phyloP scores from a whole-genome alignment of 2,888 invertebrate species.

The Eumerus sabulonum region DNA sequence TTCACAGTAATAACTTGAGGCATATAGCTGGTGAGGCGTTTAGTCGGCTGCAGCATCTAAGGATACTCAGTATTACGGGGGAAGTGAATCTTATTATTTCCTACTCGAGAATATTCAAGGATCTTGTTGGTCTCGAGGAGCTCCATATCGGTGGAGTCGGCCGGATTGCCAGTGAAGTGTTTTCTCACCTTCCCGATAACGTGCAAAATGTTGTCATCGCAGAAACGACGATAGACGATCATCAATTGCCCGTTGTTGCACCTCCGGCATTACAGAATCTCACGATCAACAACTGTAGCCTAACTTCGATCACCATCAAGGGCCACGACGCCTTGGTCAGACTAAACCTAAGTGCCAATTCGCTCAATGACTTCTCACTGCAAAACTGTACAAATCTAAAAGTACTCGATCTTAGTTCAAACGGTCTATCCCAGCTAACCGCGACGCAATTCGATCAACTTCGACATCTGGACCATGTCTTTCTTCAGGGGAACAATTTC shows the following conservation, averaged over 20 bases:
- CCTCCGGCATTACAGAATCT: constrained; percentile 70
- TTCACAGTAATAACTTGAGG: constrained; percentile 72
- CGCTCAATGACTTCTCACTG: constrained; percentile 70
- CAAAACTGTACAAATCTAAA: constrained; percentile 64
- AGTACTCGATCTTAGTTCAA: constrained; percentile 74
- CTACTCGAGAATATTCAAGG: constrained; percentile 39
- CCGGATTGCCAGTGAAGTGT: constrained; percentile 65
- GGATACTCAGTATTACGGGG: constrained; percentile 46
- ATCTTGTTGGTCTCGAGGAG: constrained; percentile 34
- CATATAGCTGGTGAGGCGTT: constrained; percentile 70
- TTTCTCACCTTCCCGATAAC: constrained; percentile 71
- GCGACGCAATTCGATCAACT: constrained; percentile 71
- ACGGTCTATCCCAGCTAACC: constrained; percentile 71
- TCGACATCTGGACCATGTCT: constrained; percentile 70
- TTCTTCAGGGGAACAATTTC: constrained; percentile 71
- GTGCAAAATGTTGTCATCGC: constrained; percentile 39
- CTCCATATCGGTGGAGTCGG: constrained; percentile 23
- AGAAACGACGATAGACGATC: constrained; percentile 68
- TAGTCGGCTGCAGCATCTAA: constrained; percentile 63
- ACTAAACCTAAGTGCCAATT: constrained; percentile 75
- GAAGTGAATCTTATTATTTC: constrained; percentile 41
- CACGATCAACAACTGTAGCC: constrained; percentile 71
- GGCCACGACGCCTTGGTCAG: constrained; percentile 48
- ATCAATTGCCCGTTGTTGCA: constrained; percentile 62
- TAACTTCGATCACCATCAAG: constrained; percentile 68